Base-by-base conservation (phyloP, 2,888 invertebrate genomes). In the Catocala nupta region DNA sequence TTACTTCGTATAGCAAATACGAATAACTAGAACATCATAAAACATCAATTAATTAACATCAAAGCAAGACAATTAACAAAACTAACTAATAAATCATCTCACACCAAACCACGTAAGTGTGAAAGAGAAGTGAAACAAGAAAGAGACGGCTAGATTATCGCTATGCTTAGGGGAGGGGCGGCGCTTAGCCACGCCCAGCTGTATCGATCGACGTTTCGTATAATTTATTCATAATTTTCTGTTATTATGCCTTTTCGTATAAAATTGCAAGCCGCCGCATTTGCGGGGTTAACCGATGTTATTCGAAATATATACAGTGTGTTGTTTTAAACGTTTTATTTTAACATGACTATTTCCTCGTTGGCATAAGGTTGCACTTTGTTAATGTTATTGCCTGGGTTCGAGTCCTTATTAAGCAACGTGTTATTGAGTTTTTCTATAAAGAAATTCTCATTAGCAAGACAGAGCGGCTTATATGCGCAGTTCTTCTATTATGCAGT, bases 141-240 rank as follows among this genome's bases (percentile, higher is more conserved):
- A 52, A 68, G 86, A 81, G 86, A 87, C 69, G 55, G 59, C 53
- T 63, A 71, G 66, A 81, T 66, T 60, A 67, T 65, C 69, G 66
- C 75, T 55, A 64, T 68, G 72, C 71, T 71, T 73, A 68, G 70
- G 58, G 62, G 69, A 63, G 67, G 71, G 84, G 86, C 81, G 75
- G 76, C 47, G 63, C 33, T 51, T 33, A 43, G 55, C 84, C 90
- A 90, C 91, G 92, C 92, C 92, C 77, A 78, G 68, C 69, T 58
- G 66, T 87, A 92, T 92, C 89, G 92, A 92, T 90, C 79, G 63
- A 36, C 80, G 76, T 68, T 65, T 64, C 63, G 72, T 75, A 87
- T 91, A 89, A 91, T 90, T 91, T 91, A 92, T 92, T 91, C 91
- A 92, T 91, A 92, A 86, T 89, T 88, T 39, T 81, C 83, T 85